Evolutionary conservation across 2,113 vertebrate species (phyloP), one percentile per base, ranked within the genome.

Genomic region (Hepsetus odoe): DNA sequence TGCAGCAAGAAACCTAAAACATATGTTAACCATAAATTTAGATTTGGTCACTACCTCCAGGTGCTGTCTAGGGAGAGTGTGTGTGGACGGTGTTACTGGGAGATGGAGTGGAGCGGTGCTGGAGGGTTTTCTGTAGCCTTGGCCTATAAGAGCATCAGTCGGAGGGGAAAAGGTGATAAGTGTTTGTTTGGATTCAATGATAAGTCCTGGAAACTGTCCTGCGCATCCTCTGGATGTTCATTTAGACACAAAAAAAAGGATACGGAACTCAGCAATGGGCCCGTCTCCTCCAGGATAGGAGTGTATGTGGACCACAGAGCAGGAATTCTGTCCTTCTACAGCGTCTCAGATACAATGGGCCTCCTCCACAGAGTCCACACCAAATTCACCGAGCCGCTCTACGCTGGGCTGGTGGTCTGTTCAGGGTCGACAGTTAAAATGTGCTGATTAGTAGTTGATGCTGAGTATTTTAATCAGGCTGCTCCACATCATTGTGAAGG

Each of bases 231-330:
- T 12, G 16, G 35, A 8, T 40, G 16, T 35, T 30, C 35, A 38
- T 11, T 65, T 9, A 33, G 32, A 20, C 24, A n/a, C 20, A 38
- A 7, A 22, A 20, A 12, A 14, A 20, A 13, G 40, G 62, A 0
- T 1, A 40, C 26, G 1, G 9, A 1, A 22, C 13, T 67, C 22
- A 24, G 26, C 46, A 51, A 4, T 18, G 10, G 44, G 9, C 33
- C 67, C 5, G 20, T 13, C 12, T 77, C 40, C n/a, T 61, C 9
- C 14, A 59, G 76, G 38, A 46, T 96, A 24, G 92, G 93, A 0
- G n/a, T 96, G 13, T 88, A 90, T 51, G 83, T 97, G 75, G 84
- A 96, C 42, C 86, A 91, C 13, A 0, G 28, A 33, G 81, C 65
- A 0, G 94, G 95, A n/a, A 67, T 58, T 10, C 88, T 51, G 49